A percentile compares a stretch with the other conserved stretches of the same genome.
Evolutionary conservation across 2,888 invertebrate species (phyloP).

Genomic region (Catocala fraxini): DNA sequence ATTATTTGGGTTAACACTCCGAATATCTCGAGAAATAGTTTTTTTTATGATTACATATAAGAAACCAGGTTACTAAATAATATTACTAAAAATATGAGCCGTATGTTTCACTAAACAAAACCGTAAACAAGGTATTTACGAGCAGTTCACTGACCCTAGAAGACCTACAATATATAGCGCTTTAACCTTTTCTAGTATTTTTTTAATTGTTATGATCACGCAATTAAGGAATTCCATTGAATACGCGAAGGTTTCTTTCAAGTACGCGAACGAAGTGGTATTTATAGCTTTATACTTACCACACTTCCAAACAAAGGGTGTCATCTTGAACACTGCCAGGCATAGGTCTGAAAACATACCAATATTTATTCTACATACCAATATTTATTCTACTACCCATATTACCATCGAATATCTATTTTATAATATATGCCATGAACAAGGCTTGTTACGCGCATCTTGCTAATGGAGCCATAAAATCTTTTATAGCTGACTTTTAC

Average conservation of each 20-base stretch:
- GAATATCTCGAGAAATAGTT: no score
- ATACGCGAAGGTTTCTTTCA: no score
- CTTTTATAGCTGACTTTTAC: constrained; percentile 30
- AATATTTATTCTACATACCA: constrained; percentile 17
- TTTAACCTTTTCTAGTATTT: constrained; percentile 24
- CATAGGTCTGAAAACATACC: constrained; percentile 89
- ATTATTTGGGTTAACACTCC: no score
- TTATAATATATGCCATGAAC: constrained; percentile 32
- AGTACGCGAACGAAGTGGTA: no score
- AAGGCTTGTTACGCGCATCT: constrained; percentile 43
- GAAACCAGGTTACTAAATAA: no score
- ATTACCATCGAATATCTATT: not conserved
- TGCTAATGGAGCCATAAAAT: constrained; percentile 40
- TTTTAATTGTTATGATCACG: constrained; percentile 49
- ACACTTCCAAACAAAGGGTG: constrained; percentile 93
- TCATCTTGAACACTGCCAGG: constrained; percentile 91
- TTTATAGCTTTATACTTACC: constrained; percentile 81
- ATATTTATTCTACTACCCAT: constrained; percentile 13
- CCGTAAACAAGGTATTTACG: constrained; percentile 19
- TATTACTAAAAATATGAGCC: constrained; percentile 5
- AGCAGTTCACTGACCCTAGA: constrained; percentile 29
- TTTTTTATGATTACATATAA: no score
- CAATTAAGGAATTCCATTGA: constrained; percentile 16
- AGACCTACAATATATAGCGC: constrained; percentile 15
- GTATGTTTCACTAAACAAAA: constrained; percentile 6